Conservation (phyloP, 2,888 invertebrate species). For the Phengaris arion region DNA sequence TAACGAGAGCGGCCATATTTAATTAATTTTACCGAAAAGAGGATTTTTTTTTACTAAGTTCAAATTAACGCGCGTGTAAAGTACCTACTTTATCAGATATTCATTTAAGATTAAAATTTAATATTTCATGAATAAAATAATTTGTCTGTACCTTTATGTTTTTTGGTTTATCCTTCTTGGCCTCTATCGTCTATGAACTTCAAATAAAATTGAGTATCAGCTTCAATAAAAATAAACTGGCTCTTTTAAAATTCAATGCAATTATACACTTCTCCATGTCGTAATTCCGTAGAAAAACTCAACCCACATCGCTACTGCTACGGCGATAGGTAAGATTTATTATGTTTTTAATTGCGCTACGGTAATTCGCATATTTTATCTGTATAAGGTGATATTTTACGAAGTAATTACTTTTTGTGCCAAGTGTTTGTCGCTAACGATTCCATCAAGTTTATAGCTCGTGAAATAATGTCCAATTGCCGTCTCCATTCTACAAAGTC, state of each 20-base stretch:
- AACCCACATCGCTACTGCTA: neutral
- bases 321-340: constrained; percentile 25
- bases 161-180: too few species aligned
- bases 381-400: constrained; percentile 25
- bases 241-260: constrained; percentile 20
- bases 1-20: constrained; percentile 7
- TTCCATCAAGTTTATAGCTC: constrained; percentile 28
- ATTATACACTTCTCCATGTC: constrained; percentile 24
- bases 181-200: too few species aligned
- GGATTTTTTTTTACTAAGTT: neutral
- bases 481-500: constrained; percentile 42
- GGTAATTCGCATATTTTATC: constrained; percentile 18
- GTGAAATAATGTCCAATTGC: constrained; percentile 22
- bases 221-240: neutral
- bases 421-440: constrained; percentile 24
- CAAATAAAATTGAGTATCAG: too few species aligned
- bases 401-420: constrained; percentile 28
- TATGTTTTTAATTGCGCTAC: constrained; percentile 24
- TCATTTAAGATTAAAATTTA: neutral
- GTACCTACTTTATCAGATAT: neutral
- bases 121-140: neutral
- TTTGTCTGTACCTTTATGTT: too few species aligned
- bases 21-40: neutral
- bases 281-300: neutral
- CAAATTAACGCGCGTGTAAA: constrained; percentile 8